Conservation (phyloP, 2,888 invertebrate species). For the Drosophila mimica region DNA sequence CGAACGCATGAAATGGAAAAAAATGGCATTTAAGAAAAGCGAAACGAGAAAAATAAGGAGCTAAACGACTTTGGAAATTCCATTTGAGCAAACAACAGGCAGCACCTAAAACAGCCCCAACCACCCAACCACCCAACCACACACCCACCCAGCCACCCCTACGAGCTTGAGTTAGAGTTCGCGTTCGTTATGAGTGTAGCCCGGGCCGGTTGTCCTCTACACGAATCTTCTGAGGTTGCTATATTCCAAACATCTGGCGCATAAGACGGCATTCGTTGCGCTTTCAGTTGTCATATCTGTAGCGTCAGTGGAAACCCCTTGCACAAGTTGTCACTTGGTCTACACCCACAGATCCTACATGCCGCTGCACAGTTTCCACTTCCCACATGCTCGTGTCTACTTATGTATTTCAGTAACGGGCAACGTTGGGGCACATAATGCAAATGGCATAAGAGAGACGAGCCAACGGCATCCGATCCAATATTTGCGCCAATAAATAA, state of each 20-base stretch:
- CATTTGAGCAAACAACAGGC: constrained; percentile 79
- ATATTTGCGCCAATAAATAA: constrained; percentile 83
- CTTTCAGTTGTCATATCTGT: constrained; percentile 24
- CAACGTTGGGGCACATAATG: constrained; percentile 59
- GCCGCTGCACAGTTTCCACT: constrained; percentile 7
- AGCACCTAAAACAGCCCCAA: constrained; percentile 30
- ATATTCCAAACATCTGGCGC: constrained; percentile 24
- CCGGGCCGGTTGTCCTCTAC: constrained; percentile 25
- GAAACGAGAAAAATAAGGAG: constrained; percentile 80
- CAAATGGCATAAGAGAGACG: constrained; percentile 58
- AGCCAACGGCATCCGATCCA: constrained; percentile 77
- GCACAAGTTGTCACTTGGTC: constrained; percentile 49
- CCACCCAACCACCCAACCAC: neutral
- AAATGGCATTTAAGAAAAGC: constrained; percentile 80
- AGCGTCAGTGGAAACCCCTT: constrained; percentile 25
- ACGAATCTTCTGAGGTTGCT: constrained; percentile 32
- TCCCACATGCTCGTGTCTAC: constrained; percentile 27
- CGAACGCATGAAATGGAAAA: constrained; percentile 76
- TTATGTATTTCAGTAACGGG: constrained; percentile 30
- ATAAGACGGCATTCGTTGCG: constrained; percentile 3
- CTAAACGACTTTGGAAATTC: constrained; percentile 81
- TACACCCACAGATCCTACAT: constrained; percentile 27
- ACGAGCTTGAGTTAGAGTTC: constrained; percentile 13
- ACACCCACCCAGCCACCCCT: constrained; percentile 10
- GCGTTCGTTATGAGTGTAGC: constrained; percentile 14